Conservation (phyloP, 2,797 vertebrate genomes). For the Eospalax fontanierii region DNA sequence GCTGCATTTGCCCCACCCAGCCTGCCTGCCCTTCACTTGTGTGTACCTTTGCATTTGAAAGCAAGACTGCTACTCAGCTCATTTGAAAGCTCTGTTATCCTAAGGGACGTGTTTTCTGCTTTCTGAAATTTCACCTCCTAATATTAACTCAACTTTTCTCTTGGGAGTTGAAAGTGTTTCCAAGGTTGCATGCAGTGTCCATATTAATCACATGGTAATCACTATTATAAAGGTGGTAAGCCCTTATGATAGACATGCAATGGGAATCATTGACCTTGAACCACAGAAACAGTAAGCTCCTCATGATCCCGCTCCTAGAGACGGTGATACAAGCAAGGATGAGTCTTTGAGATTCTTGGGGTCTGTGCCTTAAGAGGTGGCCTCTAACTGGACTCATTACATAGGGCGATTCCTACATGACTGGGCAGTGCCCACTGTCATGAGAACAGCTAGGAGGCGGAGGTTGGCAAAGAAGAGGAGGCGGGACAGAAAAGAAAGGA, state of each 20-base stretch:
- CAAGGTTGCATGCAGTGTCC: not conserved
- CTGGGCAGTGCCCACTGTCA: not conserved
- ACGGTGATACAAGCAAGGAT: not conserved
- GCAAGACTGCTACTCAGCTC: not conserved
- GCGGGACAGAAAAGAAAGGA: not conserved
- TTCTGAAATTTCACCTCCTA: not conserved
- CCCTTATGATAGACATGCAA: not conserved
- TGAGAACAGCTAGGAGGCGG: no score
- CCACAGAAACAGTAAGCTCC: not conserved
- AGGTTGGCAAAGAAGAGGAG: not conserved
- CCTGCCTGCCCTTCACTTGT: not conserved
- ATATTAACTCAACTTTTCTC: not conserved
- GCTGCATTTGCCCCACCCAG: accelerated
- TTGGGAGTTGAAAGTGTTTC: not conserved
- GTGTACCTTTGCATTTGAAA: not conserved
- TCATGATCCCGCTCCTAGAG: not conserved
- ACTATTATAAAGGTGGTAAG: not conserved
- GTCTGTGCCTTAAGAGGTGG: not conserved
- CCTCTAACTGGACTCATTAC: not conserved
- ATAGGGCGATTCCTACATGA: not conserved
- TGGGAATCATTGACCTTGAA: not conserved
- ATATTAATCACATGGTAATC: not conserved
- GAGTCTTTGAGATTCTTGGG: not conserved
- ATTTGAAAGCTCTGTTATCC: not conserved
- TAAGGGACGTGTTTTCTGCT: not conserved